A percentile compares a stretch with the other conserved stretches of the same genome.
Evolutionary conservation across 2,888 invertebrate species (phyloP).

Genomic region (Drosophila mettleri): DNA sequence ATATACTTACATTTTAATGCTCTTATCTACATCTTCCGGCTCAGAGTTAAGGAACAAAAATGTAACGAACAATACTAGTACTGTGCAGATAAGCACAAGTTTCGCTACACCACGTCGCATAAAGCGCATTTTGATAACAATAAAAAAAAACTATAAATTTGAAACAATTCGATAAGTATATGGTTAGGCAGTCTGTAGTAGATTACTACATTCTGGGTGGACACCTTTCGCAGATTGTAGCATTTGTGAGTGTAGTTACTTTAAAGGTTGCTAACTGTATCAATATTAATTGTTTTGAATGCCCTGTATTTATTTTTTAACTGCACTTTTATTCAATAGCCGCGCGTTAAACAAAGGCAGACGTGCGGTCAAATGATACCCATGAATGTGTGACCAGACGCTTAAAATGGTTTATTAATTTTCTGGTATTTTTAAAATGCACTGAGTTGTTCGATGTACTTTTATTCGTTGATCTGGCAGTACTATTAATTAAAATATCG

Average conservation of each 20-base stretch:
- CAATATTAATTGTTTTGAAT: not conserved
- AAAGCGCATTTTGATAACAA: conserved; percentile 60
- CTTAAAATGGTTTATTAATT: not conserved
- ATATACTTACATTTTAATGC: conserved; percentile 63
- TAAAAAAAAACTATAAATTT: not conserved
- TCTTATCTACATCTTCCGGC: conserved; percentile 58
- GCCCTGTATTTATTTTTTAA: not conserved
- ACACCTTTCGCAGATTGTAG: not conserved
- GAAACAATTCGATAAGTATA: conserved; percentile 12
- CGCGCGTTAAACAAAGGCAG: conserved; percentile 20
- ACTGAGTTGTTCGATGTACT: not conserved
- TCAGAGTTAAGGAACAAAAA: conserved; percentile 46
- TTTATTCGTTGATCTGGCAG: conserved; percentile 11
- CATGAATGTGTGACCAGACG: conserved; percentile 4
- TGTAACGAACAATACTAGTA: conserved; percentile 35
- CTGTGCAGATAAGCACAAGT: conserved; percentile 31
- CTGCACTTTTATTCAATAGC: conserved; percentile 22
- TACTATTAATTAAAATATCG: not conserved
- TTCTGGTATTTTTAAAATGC: conserved; percentile 11
- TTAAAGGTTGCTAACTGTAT: not conserved
- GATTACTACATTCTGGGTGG: not conserved
- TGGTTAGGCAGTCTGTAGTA: no score
- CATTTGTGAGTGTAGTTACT: not conserved
- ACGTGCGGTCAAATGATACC: conserved; percentile 1
- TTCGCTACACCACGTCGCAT: conserved; percentile 66